These are phyloP conservation scores for Tetropium fuscum DNA, from an alignment of 2,888 invertebrate species.

Conservation along the genomic window DNA sequence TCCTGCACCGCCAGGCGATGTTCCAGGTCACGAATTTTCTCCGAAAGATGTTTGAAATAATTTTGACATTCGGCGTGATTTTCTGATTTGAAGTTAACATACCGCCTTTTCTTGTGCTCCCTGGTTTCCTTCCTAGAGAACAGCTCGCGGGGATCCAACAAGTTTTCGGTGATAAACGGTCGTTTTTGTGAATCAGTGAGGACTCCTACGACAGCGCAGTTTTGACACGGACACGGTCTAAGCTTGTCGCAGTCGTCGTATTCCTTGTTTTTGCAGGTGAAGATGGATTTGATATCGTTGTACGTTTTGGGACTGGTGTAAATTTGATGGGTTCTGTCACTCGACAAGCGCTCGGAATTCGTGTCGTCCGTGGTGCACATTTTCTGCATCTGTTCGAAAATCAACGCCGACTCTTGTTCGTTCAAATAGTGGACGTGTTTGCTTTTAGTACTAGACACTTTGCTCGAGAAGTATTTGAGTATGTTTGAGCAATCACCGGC, in stretches of 20 bases:
- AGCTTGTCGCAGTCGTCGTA: slow-evolving; percentile 44
- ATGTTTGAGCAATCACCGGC: too few relatives aligned
- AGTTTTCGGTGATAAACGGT: slow-evolving; percentile 53
- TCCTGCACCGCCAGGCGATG: slow-evolving; percentile 58
- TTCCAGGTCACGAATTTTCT: slow-evolving; percentile 57
- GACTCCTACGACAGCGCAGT: slow-evolving; percentile 61
- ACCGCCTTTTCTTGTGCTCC: slow-evolving; percentile 23
- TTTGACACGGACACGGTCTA: slow-evolving; percentile 60
- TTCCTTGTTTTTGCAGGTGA: slow-evolving; percentile 54
- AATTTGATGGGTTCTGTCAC: slow-evolving; percentile 49
- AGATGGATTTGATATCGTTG: slow-evolving; percentile 51
- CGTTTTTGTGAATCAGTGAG: slow-evolving; percentile 61
- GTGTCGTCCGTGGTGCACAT: slow-evolving; percentile 33
- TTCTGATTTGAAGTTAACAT: slow-evolving; percentile 33
- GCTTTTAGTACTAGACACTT: not conserved
- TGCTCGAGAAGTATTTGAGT: not conserved
- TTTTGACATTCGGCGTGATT: slow-evolving; percentile 42
- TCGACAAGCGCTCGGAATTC: slow-evolving; percentile 26
- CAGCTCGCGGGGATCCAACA: slow-evolving; percentile 34
- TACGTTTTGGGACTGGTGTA: slow-evolving; percentile 56
- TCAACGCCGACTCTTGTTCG: not conserved
- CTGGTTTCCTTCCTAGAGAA: slow-evolving; percentile 2
- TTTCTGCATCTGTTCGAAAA: slow-evolving; percentile 13
- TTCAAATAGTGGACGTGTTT: not conserved
- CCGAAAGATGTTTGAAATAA: slow-evolving; percentile 48